Evolutionary conservation across 2,888 invertebrate genomes (phyloP).

Genomic region (Nomada flava): DNA sequence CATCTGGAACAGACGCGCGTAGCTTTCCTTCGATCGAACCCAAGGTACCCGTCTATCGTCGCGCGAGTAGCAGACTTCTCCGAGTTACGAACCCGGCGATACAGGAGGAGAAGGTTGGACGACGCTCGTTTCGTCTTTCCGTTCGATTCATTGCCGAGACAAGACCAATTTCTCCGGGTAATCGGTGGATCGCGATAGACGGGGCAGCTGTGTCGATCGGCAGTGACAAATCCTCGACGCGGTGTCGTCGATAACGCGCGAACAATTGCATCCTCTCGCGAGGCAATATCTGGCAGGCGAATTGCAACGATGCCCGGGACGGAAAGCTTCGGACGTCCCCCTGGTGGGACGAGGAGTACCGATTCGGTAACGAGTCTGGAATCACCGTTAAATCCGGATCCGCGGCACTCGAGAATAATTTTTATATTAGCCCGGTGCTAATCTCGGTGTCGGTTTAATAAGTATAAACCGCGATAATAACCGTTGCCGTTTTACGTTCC

Average conservation of each 20-base stretch:
- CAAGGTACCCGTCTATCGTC: not conserved
- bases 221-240: not conserved
- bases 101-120: not conserved
- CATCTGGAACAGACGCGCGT: not conserved
- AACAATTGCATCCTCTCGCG: no score
- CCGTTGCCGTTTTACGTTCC: conserved; percentile 50
- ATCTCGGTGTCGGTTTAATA: conserved; percentile 52
- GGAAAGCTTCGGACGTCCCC: no score
- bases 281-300: not conserved
- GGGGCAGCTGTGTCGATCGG: not conserved
- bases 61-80: no score
- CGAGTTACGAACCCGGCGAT: not conserved
- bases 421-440: conserved; percentile 11
- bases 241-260: not conserved
- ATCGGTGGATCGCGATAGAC: conserved; percentile 3
- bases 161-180: conserved; percentile 13
- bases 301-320: no score
- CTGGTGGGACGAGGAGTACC: not conserved
- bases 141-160: conserved; percentile 21
- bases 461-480: conserved; percentile 54
- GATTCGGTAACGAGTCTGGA: not conserved
- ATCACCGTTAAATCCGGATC: not conserved
- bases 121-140: not conserved
- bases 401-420: conserved; percentile 10
- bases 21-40: not conserved